These are phyloP conservation scores for Gasterosteus nipponicus DNA, from an alignment of 2,113 vertebrate species.

Conservation along the genomic window DNA sequence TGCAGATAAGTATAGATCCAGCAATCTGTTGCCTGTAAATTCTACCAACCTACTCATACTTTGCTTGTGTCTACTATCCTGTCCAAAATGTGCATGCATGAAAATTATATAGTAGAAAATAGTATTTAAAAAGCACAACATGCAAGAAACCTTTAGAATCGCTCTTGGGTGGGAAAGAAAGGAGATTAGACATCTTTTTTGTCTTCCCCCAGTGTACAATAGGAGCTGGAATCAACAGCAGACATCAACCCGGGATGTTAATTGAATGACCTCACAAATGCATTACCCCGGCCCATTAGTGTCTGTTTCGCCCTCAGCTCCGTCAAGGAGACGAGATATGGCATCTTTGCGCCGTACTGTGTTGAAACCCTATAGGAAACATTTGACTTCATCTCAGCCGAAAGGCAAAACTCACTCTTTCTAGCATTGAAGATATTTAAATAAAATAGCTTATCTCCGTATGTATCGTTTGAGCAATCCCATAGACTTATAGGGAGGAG, in stretches of 20 bases:
- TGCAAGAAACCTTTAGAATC: neutral
- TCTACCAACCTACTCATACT: neutral
- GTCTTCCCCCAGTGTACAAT: neutral
- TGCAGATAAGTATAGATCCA: neutral
- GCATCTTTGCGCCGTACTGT: constrained; percentile 32
- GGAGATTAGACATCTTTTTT: constrained; percentile 3
- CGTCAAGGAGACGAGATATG: constrained; percentile 26
- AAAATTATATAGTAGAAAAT: neutral
- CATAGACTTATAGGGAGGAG: constrained; percentile 44
- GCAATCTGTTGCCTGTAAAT: neutral
- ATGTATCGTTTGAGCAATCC: constrained; percentile 16
- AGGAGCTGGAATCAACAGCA: constrained; percentile 43
- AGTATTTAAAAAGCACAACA: neutral
- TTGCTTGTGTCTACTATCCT: neutral
- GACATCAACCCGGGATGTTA: constrained; percentile 58
- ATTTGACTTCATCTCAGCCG: constrained; percentile 39
- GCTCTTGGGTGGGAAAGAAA: neutral
- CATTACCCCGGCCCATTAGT: constrained; percentile 51
- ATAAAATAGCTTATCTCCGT: constrained; percentile 23
- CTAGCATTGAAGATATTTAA: constrained; percentile 16
- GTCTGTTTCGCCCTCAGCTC: constrained; percentile 35
- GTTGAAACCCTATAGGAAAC: constrained; percentile 30
- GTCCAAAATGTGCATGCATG: neutral
- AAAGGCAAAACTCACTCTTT: constrained; percentile 24
- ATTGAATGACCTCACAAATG: constrained; percentile 68